These are phyloP conservation scores for Paragorgia papillata DNA, from an alignment of 92 coral and sea anemone species.

Conservation along the genomic window DNA sequence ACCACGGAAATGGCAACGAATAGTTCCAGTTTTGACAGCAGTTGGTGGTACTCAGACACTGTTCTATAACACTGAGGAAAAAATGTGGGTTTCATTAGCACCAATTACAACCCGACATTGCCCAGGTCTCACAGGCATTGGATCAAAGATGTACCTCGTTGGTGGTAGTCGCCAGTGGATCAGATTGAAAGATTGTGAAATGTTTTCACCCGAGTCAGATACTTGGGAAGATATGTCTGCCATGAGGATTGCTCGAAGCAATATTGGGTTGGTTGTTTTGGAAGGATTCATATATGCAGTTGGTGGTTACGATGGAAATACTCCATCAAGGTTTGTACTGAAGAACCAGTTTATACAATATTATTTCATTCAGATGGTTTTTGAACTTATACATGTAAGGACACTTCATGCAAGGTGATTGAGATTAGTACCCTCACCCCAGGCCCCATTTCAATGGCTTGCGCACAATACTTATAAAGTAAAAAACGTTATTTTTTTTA, in stretches of 20 bases:
- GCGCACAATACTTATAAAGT: no score
- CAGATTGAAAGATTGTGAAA: constrained; percentile 75
- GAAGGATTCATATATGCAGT: constrained; percentile 79
- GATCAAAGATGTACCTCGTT: constrained; percentile 75
- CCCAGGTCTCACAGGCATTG: constrained; percentile 85
- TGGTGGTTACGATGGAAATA: constrained; percentile 93
- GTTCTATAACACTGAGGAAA: constrained; percentile 66
- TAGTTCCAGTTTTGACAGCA: constrained; percentile 76
- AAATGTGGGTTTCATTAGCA: constrained; percentile 75
- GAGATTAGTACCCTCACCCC: no score
- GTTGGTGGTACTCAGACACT: constrained; percentile 83
- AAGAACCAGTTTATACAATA: no score
- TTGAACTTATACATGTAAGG: no score
- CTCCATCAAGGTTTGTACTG: constrained; percentile 72
- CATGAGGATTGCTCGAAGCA: constrained; percentile 84
- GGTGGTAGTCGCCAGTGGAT: constrained; percentile 98
- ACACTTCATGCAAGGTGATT: no score
- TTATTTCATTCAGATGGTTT: no score
- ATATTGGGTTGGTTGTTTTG: constrained; percentile 81
- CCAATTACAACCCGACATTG: constrained; percentile 85
- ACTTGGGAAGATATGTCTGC: constrained; percentile 75
- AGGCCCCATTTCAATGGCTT: no score
- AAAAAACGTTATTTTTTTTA: no score
- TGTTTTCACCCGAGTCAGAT: constrained; percentile 77
- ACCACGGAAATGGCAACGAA: constrained; percentile 82